Evolutionary conservation across 2,113 vertebrate genomes (phyloP).

Genomic region (Fregata magnificens): DNA sequence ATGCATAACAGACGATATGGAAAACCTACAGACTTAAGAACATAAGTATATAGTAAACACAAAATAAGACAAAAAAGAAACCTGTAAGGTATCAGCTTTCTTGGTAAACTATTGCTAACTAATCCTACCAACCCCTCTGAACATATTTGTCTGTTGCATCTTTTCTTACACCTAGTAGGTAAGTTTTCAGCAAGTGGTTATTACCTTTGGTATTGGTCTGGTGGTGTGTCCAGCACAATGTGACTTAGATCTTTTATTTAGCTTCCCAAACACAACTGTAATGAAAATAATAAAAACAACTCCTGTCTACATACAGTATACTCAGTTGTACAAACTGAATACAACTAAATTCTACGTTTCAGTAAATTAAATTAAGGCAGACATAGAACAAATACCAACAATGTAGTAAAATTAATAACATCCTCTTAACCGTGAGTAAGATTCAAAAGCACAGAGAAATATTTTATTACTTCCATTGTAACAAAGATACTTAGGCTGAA

Average conservation of each 20-base stretch:
- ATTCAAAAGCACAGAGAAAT: background rate
- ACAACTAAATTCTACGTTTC: background rate
- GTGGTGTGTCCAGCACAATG: background rate
- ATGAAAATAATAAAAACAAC: background rate
- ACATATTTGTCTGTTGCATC: background rate
- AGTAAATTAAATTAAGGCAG: background rate
- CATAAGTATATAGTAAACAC: background rate
- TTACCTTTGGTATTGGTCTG: background rate
- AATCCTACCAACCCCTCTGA: background rate
- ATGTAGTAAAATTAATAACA: background rate
- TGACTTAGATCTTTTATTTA: background rate
- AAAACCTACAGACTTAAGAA: background rate
- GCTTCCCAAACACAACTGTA: background rate
- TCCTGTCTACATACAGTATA: background rate
- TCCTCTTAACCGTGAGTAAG: background rate
- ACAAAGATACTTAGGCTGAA: background rate
- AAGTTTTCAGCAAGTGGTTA: background rate
- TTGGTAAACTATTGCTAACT: background rate
- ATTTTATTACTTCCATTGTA: background rate
- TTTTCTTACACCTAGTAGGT: background rate
- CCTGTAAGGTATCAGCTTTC: background rate
- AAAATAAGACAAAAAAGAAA: background rate
- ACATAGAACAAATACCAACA: background rate
- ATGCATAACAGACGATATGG: background rate
- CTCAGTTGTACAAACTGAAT: background rate